Evolutionary conservation across 2,113 vertebrate genomes (phyloP).

Genomic region (Brachyhypopomus gauderio): DNA sequence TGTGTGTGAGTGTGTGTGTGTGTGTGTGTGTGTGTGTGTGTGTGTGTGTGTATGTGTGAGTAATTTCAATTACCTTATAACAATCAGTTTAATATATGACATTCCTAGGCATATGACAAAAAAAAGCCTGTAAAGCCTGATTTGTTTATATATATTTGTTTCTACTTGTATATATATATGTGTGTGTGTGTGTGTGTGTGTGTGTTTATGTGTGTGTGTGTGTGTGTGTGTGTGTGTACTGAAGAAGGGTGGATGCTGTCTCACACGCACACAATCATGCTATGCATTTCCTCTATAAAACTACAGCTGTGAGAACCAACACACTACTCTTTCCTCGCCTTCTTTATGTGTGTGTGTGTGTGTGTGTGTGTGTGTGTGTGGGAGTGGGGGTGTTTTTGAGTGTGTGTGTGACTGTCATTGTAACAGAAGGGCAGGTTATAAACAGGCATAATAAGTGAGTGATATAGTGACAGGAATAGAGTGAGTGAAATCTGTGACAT

Average conservation of each 20-base stretch:
- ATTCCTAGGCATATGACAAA: too few species aligned
- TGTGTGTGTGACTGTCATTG: constrained; percentile 8
- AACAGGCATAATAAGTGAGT: constrained; percentile 14
- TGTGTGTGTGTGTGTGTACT: not conserved
- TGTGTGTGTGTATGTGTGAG: too few species aligned
- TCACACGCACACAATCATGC: constrained; percentile 17
- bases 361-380: not conserved
- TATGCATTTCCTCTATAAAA: constrained; percentile 43
- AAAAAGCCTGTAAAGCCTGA: too few species aligned
- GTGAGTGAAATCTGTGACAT: constrained; percentile 15
- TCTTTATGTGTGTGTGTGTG: constrained; percentile 18
- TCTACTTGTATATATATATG: not conserved
- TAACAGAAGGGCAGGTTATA: constrained; percentile 25
- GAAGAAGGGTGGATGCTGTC: not conserved
- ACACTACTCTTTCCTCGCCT: constrained; percentile 31
- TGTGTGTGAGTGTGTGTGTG: too few species aligned
- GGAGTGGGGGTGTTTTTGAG: not conserved
- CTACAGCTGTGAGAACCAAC: constrained; percentile 45
- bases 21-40: too few species aligned
- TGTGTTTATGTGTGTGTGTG: not conserved
- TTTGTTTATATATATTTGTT: not conserved
- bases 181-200: not conserved
- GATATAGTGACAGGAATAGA: constrained; percentile 4
- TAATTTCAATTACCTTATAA: too few species aligned
- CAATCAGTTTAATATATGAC: too few species aligned